Percentiles rank a stretch among this genome's conserved stretches.
Evolutionary conservation across 2,888 invertebrate genomes (phyloP).

Genomic region (Noctua fimbriata): DNA sequence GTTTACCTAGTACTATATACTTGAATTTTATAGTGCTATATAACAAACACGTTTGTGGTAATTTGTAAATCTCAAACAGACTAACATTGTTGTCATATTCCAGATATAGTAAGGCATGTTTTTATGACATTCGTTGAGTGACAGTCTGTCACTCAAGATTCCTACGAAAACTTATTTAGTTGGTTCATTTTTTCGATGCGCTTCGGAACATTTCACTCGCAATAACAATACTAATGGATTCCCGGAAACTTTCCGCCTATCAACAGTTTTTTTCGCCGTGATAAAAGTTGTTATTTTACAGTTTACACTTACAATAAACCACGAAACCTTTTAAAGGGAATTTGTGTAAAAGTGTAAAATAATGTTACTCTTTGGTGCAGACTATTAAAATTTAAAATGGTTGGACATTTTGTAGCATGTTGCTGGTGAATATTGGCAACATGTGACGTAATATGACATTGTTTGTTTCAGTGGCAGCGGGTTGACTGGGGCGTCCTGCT

Average conservation of each 20-base stretch:
- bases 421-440: conserved; percentile 53
- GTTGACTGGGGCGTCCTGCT: conserved; percentile 64
- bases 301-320: conserved; percentile 28
- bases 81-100: conserved; percentile 35
- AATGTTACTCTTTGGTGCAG: conserved; percentile 28
- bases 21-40: conserved; percentile 23
- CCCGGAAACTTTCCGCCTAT: conserved; percentile 26
- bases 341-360: conserved; percentile 12
- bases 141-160: conserved; percentile 30
- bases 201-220: conserved; percentile 15
- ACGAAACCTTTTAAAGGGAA: conserved; percentile 33
- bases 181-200: conserved; percentile 31
- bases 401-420: conserved; percentile 31
- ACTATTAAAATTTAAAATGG: conserved; percentile 52
- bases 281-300: conserved; percentile 35
- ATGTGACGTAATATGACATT: conserved; percentile 60
- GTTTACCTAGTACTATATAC: not conserved
- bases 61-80: conserved; percentile 28
- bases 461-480: conserved; percentile 63
- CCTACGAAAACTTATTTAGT: conserved; percentile 34
- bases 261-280: conserved; percentile 27
- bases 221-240: conserved; percentile 47
- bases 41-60: conserved; percentile 22
- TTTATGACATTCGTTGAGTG: conserved; percentile 42
- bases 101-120: conserved; percentile 16